Percentiles rank a stretch among this genome's conserved stretches.
These are phyloP conservation scores for Ageneiosus marmoratus DNA, from an alignment of 2,113 vertebrate genomes.

Conservation along the genomic window DNA sequence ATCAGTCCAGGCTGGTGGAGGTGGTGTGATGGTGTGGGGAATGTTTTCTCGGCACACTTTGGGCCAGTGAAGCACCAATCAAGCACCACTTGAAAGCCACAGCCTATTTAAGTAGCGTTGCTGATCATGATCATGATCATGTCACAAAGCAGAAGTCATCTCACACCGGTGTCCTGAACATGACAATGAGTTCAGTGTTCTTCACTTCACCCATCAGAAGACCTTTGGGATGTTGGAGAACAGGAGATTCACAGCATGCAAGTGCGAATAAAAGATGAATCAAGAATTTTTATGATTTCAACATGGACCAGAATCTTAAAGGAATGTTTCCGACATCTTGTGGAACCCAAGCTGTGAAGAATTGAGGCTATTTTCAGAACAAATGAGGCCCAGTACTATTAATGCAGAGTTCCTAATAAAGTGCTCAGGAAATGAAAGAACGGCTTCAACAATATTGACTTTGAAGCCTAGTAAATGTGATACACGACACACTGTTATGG, in stretches of 20 bases:
- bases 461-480: background rate
- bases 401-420: background rate
- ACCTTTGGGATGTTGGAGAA: background rate
- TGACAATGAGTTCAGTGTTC: background rate
- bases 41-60: background rate
- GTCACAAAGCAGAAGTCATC: too few species aligned
- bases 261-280: background rate
- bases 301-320: background rate
- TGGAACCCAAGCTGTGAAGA: too few species aligned
- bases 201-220: background rate
- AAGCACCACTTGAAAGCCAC: background rate
- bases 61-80: background rate
- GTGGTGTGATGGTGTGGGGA: background rate
- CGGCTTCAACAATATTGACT: background rate
- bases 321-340: background rate
- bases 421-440: background rate
- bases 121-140: too few species aligned
- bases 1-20: background rate
- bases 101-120: too few species aligned
- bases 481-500: background rate
- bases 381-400: background rate
- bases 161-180: background rate
- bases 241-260: background rate
- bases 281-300: too few species aligned
- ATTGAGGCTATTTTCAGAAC: background rate